A percentile compares a stretch with the other conserved stretches of the same genome.
Evolutionary conservation across 2,888 invertebrate genomes (phyloP).

Genomic region (Leptinotarsa juncta): DNA sequence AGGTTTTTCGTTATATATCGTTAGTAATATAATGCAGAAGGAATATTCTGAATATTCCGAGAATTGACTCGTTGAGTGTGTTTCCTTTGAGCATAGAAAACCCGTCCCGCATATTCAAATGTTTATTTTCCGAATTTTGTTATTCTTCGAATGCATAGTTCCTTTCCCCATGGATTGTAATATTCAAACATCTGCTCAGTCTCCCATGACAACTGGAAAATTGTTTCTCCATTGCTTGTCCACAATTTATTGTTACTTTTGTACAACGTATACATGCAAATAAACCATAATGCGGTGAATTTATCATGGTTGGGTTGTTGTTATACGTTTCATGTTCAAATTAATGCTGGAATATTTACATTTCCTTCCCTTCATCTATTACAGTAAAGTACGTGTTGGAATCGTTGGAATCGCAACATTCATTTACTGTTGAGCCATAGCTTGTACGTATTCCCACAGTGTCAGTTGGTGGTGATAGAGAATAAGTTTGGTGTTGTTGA

Average conservation of each 20-base stretch:
- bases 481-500: conserved; percentile 2
- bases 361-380: conserved; percentile 19
- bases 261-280: background rate
- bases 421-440: conserved; percentile 12
- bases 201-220: conserved; percentile 3
- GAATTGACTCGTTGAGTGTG: background rate
- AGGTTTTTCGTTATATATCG: too few species aligned
- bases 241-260: conserved; percentile 14
- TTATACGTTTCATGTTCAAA: conserved; percentile 13
- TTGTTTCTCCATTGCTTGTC: conserved; percentile 3
- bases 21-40: too few species aligned
- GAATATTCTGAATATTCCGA: too few species aligned
- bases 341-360: conserved; percentile 16
- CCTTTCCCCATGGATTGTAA: conserved; percentile 5
- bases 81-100: background rate
- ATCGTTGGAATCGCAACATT: conserved; percentile 11
- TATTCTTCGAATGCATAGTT: background rate
- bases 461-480: background rate
- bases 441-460: conserved; percentile 3
- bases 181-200: conserved; percentile 9
- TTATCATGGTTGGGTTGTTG: conserved; percentile 8
- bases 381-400: conserved; percentile 10
- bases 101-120: background rate
- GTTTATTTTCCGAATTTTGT: background rate
- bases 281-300: conserved; percentile 12